phyloP scores from a whole-genome alignment of 2,888 invertebrate species.

The Hedya salicella region DNA sequence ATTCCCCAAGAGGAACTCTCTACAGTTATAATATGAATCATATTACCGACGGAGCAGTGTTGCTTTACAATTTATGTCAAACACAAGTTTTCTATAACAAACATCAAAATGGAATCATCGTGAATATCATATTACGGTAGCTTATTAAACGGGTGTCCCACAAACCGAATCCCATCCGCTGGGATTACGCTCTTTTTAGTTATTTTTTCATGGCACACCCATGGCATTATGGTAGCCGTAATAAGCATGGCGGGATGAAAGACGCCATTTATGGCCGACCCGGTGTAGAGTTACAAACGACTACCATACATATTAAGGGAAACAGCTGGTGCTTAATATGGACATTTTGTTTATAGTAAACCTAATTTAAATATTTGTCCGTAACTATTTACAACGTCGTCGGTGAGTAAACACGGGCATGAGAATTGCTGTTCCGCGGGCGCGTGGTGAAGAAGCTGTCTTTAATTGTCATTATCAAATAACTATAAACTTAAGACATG shows the following conservation, averaged over 20 bases:
- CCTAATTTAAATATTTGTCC: slow-evolving; percentile 70
- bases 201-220: slow-evolving; percentile 55
- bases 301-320: slow-evolving; percentile 53
- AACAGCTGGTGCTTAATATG: slow-evolving; percentile 50
- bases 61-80: slow-evolving; percentile 39
- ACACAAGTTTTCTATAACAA: slow-evolving; percentile 48
- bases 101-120: slow-evolving; percentile 53
- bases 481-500: slow-evolving; percentile 21
- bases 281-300: slow-evolving; percentile 72
- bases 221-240: slow-evolving; percentile 59
- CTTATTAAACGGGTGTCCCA: slow-evolving; percentile 65
- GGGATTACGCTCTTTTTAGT: slow-evolving; percentile 49
- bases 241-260: slow-evolving; percentile 76
- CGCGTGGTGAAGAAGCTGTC: slow-evolving; percentile 20
- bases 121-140: slow-evolving; percentile 71
- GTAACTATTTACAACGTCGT: slow-evolving; percentile 53
- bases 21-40: slow-evolving; percentile 5
- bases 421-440: slow-evolving; percentile 47
- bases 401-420: slow-evolving; percentile 55
- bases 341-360: slow-evolving; percentile 68
- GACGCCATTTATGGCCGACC: slow-evolving; percentile 71
- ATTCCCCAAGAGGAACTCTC: slow-evolving; percentile 2
- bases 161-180: slow-evolving; percentile 61
- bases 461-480: slow-evolving; percentile 23
- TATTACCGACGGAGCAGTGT: slow-evolving; percentile 4